phyloP scores from a whole-genome alignment of 2,797 vertebrate genomes.

The Anolis apletophallus region DNA sequence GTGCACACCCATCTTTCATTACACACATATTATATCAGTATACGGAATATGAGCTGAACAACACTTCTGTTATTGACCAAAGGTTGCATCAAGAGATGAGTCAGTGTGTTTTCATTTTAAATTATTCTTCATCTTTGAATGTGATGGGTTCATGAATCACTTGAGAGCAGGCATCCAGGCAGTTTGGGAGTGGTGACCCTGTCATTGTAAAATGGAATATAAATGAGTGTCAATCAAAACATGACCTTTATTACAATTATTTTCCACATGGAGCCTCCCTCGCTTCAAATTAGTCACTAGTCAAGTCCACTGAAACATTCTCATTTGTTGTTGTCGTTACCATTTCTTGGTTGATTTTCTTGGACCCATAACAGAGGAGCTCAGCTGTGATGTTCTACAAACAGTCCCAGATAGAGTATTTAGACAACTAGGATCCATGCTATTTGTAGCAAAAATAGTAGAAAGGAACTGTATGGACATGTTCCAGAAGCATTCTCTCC shows the following conservation, averaged over 20 bases:
- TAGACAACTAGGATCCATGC: background rate
- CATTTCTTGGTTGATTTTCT: background rate
- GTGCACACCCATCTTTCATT: background rate
- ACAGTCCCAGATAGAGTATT: slow-evolving; percentile 2
- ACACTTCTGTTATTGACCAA: slow-evolving; percentile 19
- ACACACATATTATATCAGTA: background rate
- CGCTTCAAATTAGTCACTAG: slow-evolving; percentile 4
- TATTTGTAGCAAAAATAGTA: background rate
- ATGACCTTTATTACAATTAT: slow-evolving; percentile 4
- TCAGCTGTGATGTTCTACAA: background rate
- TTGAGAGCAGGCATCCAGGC: background rate
- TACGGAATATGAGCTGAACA: slow-evolving; percentile 9
- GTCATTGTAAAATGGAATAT: background rate
- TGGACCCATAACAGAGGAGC: background rate
- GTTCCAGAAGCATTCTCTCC: too few relatives aligned
- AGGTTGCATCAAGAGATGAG: background rate
- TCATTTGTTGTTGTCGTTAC: background rate
- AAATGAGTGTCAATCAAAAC: background rate
- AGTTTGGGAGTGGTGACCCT: background rate
- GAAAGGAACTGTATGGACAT: background rate
- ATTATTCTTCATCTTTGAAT: background rate
- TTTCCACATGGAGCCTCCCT: background rate
- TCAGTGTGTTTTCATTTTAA: rapidly evolving
- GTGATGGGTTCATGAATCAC: slow-evolving; percentile 4
- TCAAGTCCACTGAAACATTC: background rate